Conservation (phyloP, 2,113 vertebrate species). For the Silurus asotus region DNA sequence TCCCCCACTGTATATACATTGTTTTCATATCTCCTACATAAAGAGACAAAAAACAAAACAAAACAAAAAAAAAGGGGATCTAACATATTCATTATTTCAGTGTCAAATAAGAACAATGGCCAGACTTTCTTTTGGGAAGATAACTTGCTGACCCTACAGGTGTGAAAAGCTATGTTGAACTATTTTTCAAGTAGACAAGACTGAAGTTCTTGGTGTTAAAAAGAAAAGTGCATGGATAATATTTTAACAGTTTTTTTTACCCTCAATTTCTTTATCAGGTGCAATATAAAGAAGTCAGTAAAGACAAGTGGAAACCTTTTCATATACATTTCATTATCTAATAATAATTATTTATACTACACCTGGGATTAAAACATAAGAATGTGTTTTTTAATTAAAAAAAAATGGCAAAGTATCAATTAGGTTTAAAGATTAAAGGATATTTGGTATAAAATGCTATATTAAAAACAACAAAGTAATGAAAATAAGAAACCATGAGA, state of each 20-base stretch:
- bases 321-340: background rate
- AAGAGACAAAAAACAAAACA: background rate
- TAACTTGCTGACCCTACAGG: background rate
- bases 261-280: background rate
- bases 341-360: no score
- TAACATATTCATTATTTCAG: background rate
- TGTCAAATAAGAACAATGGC: background rate
- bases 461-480: background rate
- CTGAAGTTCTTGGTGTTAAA: background rate
- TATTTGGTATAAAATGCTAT: background rate
- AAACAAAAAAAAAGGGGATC: no score
- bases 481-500: background rate
- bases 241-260: background rate
- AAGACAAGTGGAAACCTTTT: background rate
- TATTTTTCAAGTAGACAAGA: background rate
- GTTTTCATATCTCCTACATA: background rate
- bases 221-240: background rate
- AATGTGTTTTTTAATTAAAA: background rate
- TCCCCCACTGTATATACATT: background rate
- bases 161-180: background rate
- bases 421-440: background rate
- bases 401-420: background rate
- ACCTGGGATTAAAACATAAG: no score
- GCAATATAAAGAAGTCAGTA: background rate
- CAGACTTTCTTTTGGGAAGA: background rate